Evolutionary conservation across 2,797 vertebrate genomes (phyloP).

Genomic region (Scarus forsteni): DNA sequence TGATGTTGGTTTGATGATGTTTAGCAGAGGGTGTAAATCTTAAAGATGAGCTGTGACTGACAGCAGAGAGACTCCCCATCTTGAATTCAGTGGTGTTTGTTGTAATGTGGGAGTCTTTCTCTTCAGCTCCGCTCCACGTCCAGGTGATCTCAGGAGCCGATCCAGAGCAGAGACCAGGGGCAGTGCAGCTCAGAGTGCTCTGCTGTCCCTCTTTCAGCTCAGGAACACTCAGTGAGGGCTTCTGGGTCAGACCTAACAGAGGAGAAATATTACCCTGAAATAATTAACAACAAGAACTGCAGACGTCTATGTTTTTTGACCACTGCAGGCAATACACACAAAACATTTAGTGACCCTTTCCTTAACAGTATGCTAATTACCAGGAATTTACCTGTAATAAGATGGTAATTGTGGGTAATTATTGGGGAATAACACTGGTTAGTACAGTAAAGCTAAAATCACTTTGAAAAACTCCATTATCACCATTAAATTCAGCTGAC

Average conservation of each 20-base stretch:
- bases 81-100: not conserved
- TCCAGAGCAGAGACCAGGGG: constrained; percentile 51
- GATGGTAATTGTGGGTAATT: too few species aligned
- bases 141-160: constrained; percentile 38
- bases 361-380: too few species aligned
- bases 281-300: not conserved
- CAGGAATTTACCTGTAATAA: too few species aligned
- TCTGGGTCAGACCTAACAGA: constrained; percentile 46
- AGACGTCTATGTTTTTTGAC: not conserved
- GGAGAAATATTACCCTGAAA: not conserved
- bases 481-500: too few species aligned
- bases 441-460: too few species aligned
- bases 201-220: constrained; percentile 32
- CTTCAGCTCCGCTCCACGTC: constrained; percentile 35
- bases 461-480: too few species aligned
- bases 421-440: too few species aligned
- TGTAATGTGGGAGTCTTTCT: not conserved
- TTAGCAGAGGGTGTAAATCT: constrained; percentile 14
- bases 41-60: constrained; percentile 22
- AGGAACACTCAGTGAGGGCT: constrained; percentile 42
- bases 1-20: not conserved
- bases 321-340: not conserved
- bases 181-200: constrained; percentile 64
- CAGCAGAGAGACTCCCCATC: not conserved
- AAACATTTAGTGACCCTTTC: too few species aligned